Evolutionary conservation across 53 echinoderm and acorn worm species (phyloP).

Genomic region (Mesocentrotus franciscanus): DNA sequence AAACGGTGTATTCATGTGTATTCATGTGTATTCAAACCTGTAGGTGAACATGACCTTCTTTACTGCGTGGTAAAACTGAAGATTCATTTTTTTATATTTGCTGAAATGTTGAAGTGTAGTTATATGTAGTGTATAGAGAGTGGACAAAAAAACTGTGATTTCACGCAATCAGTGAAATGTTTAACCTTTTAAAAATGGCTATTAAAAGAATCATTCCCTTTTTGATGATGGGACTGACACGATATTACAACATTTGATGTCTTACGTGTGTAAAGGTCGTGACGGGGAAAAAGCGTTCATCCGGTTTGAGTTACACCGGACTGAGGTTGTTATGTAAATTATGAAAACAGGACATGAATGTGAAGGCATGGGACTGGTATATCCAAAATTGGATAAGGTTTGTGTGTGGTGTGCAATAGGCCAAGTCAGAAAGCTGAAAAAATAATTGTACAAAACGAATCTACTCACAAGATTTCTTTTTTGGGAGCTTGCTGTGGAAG

Average conservation of each 20-base stretch:
- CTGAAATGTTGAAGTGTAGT: conserved; percentile 66
- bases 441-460: conserved; percentile 4
- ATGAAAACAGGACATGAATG: conserved; percentile 48
- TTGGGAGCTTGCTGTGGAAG: conserved; percentile 12
- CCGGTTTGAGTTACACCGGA: not conserved
- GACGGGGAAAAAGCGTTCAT: not conserved
- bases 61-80: conserved; percentile 10
- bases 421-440: conserved; percentile 29
- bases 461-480: not conserved
- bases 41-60: conserved; percentile 9
- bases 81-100: conserved; percentile 60
- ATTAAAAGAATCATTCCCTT: conserved; percentile 50
- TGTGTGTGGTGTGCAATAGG: conserved; percentile 70
- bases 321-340: conserved; percentile 23
- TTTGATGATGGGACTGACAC: conserved; percentile 15
- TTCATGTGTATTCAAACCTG: conserved; percentile 43
- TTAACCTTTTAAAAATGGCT: not conserved
- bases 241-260: conserved; percentile 26
- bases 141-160: not conserved
- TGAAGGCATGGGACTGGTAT: conserved; percentile 51
- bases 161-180: not conserved
- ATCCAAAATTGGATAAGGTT: not conserved
- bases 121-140: conserved; percentile 56
- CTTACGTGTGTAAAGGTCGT: not conserved
- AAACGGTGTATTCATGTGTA: conserved; percentile 48